Evolutionary conservation across 2,797 vertebrate genomes (phyloP).

Genomic region (Pantherophis vulpinus): DNA sequence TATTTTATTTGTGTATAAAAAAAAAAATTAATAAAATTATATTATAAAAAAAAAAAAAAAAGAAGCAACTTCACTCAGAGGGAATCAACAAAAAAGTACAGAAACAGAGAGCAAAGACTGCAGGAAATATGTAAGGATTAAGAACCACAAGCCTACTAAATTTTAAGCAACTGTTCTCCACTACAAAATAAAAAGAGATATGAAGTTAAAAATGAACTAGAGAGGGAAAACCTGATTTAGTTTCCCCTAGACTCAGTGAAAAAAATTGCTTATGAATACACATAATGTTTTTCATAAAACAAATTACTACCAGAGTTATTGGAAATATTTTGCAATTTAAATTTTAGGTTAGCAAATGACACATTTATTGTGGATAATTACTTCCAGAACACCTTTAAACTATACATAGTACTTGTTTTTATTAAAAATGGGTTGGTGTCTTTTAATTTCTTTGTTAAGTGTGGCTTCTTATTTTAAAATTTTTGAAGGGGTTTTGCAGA

Average conservation of each 20-base stretch:
- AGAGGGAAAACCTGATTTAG: neutral
- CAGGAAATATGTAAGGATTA: neutral
- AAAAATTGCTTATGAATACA: neutral
- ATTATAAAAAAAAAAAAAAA: no score
- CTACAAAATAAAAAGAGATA: neutral
- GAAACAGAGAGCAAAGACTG: neutral
- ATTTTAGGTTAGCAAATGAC: neutral
- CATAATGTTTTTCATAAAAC: neutral
- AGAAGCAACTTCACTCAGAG: conserved; percentile 18
- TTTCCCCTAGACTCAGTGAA: neutral
- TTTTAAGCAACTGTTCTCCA: neutral
- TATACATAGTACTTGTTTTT: neutral
- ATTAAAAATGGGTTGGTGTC: neutral
- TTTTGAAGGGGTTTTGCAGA: neutral
- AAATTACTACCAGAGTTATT: neutral
- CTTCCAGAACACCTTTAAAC: neutral
- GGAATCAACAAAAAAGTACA: neutral
- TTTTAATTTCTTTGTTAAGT: neutral
- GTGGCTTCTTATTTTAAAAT: neutral
- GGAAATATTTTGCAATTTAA: neutral
- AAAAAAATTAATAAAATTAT: no score
- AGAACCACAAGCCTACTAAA: neutral
- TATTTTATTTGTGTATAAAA: no score
- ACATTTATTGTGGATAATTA: neutral
- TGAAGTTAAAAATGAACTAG: neutral